These are phyloP conservation scores for Arnoldichthys spilopterus DNA, from an alignment of 2,797 vertebrate species.

Conservation along the genomic window DNA sequence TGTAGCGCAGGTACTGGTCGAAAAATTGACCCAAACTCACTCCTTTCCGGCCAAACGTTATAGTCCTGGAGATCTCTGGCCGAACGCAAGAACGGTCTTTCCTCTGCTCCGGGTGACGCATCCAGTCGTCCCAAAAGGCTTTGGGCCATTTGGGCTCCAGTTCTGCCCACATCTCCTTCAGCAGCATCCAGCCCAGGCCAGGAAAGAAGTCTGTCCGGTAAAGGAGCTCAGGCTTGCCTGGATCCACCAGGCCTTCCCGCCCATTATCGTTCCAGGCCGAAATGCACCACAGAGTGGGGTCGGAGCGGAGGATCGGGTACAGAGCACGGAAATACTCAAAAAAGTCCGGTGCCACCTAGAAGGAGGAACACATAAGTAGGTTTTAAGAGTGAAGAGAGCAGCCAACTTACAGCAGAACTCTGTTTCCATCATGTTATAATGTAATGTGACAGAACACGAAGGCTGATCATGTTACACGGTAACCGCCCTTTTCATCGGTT, in stretches of 20 bases:
- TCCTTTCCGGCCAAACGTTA: conserved; percentile 93
- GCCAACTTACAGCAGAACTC: background rate
- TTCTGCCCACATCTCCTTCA: conserved; percentile 88
- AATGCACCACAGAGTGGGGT: conserved; percentile 88
- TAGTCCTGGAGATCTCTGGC: conserved; percentile 91
- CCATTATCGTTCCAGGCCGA: conserved; percentile 98
- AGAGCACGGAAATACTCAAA: conserved; percentile 94
- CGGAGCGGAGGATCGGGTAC: conserved; percentile 77
- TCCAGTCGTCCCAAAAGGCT: conserved; percentile 98
- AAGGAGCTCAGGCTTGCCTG: conserved; percentile 74
- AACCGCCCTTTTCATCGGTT: too few relatives aligned
- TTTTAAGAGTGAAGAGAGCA: background rate
- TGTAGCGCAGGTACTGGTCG: conserved; percentile 93
- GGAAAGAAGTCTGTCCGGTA: conserved; percentile 96
- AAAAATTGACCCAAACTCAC: conserved; percentile 97
- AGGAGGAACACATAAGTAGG: conserved; percentile 28
- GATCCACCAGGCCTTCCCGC: conserved; percentile 87
- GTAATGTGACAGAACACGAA: too few relatives aligned
- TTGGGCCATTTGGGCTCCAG: conserved; percentile 93
- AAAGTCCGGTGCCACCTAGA: conserved; percentile 89
- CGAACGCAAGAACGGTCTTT: conserved; percentile 87
- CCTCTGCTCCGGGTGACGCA: conserved; percentile 90
- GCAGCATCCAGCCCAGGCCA: conserved; percentile 90
- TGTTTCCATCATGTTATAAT: too few relatives aligned
- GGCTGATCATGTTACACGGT: too few relatives aligned